phyloP scores from a whole-genome alignment of 2,113 vertebrate genomes.

The Meles meles region DNA sequence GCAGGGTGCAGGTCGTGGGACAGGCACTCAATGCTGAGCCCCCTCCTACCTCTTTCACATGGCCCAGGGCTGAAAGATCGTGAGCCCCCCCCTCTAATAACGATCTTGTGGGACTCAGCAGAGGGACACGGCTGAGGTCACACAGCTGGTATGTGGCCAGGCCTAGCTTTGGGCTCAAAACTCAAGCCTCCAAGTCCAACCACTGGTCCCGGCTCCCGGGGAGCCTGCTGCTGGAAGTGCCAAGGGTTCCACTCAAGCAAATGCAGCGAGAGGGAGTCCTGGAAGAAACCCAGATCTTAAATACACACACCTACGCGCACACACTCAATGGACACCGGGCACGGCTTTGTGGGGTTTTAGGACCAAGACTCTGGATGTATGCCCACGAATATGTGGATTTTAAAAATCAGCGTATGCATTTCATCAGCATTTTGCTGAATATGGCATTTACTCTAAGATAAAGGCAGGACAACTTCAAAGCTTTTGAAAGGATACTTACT shows the following conservation, averaged over 20 bases:
- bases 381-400: neutral
- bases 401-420: neutral
- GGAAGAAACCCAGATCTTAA: neutral
- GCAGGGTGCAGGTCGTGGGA: neutral
- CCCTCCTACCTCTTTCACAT: no score
- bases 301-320: neutral
- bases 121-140: neutral
- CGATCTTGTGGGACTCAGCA: neutral
- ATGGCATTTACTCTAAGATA: neutral
- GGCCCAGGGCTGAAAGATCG: neutral
- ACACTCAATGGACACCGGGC: no score
- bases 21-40: no score
- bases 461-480: neutral
- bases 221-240: neutral
- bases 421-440: neutral
- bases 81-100: neutral
- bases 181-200: neutral
- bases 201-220: fast-evolving
- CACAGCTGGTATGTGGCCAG: no score
- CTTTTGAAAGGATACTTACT: neutral
- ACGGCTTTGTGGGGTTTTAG: neutral
- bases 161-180: neutral
- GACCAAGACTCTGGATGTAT: neutral
- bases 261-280: neutral
- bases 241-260: no score